Evolutionary conservation across 1,140 invertebrate genomes (phyloP).

Genomic region (Phthorimaea operculella): DNA sequence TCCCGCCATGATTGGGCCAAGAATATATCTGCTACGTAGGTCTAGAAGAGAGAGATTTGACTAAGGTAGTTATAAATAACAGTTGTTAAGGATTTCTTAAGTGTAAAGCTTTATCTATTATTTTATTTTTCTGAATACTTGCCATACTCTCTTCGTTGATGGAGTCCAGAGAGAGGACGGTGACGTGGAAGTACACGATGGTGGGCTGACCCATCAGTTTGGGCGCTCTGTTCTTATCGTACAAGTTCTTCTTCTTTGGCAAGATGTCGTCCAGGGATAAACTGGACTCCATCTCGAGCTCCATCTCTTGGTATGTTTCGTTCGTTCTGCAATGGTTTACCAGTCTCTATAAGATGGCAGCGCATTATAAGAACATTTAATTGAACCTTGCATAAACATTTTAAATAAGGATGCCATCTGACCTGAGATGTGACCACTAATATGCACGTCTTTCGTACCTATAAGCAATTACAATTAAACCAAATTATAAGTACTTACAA

Average conservation of each 20-base stretch:
- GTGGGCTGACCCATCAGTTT: slow-evolving; percentile 87
- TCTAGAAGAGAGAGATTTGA: slow-evolving; percentile 68
- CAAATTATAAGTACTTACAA: slow-evolving; percentile 58
- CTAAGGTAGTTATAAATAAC: too few species aligned
- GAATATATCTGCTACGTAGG: slow-evolving; percentile 92
- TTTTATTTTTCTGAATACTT: too few species aligned
- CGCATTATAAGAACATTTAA: neutral
- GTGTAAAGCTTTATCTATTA: too few species aligned
- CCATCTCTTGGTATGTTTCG: slow-evolving; percentile 59
- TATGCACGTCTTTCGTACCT: too few species aligned
- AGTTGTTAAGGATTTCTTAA: too few species aligned
- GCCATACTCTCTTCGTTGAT: slow-evolving; percentile 95
- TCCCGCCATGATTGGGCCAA: slow-evolving; percentile 92
- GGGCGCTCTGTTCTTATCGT: slow-evolving; percentile 90
- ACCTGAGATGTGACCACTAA: too few species aligned
- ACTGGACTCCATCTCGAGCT: slow-evolving; percentile 69
- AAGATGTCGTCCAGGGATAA: slow-evolving; percentile 84
- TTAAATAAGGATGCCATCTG: too few species aligned
- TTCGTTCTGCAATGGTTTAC: slow-evolving; percentile 45
- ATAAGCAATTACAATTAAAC: too few species aligned
- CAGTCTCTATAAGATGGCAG: too few species aligned
- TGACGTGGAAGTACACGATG: slow-evolving; percentile 89
- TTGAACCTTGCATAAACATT: too few species aligned
- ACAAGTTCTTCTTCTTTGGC: slow-evolving; percentile 84
- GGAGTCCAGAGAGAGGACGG: slow-evolving; percentile 86